phyloP scores from a whole-genome alignment of 2,113 vertebrate species.

The Origma solitaria region DNA sequence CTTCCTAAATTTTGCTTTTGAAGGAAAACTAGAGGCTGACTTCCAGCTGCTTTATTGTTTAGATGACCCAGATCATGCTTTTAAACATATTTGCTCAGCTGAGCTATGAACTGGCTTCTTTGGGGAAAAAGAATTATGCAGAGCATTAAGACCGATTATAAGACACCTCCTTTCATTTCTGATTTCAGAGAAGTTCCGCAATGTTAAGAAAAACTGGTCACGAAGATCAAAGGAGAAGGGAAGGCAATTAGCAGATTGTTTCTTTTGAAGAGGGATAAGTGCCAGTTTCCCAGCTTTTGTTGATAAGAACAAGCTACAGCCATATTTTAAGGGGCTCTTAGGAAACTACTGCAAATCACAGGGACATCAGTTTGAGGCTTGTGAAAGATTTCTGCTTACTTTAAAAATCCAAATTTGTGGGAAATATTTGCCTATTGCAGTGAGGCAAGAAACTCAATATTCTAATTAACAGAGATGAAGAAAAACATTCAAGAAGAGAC shows the following conservation, averaged over 20 bases:
- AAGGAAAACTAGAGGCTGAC: not conserved
- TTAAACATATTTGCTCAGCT: not conserved
- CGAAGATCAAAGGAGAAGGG: conserved; percentile 14
- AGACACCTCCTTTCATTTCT: not conserved
- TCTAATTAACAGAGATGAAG: not conserved
- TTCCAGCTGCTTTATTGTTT: not conserved
- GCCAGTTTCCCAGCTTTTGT: not conserved
- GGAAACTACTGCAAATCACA: not conserved
- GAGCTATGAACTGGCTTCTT: not conserved
- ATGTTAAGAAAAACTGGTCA: not conserved
- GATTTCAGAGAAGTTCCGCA: not conserved
- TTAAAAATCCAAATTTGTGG: not conserved
- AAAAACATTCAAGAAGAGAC: not conserved
- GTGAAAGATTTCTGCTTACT: not conserved
- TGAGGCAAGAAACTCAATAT: not conserved
- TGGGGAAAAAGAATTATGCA: not conserved
- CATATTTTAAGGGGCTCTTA: not conserved
- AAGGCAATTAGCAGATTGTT: conserved; percentile 33
- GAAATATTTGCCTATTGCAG: not conserved
- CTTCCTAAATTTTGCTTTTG: not conserved
- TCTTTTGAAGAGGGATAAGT: not conserved
- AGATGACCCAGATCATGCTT: not conserved
- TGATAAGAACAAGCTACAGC: not conserved
- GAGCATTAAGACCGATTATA: not conserved
- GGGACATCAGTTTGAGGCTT: not conserved